Base-by-base conservation (phyloP, 2,797 vertebrate genomes). In the Dryobates pubescens region DNA sequence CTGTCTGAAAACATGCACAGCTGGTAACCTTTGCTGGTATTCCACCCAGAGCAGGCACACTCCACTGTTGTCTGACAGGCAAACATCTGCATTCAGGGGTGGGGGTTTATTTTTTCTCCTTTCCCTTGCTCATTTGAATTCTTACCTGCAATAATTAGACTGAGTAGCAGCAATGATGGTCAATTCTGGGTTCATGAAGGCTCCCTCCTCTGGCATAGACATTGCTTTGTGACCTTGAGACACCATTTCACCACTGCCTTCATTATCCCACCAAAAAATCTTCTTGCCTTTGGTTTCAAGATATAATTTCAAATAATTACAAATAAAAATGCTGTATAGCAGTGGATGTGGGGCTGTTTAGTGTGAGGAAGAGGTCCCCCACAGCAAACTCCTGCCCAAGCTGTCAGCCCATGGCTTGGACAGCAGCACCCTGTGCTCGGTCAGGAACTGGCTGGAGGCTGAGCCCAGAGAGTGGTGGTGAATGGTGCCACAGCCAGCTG, bases 11-110 rank as follows among this genome's bases (percentile, higher is more conserved):
- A 95, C 72, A 87, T 54, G 93, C 95, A 87, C 88, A 92, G 91
- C 94, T 96, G 91, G 94, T 96, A 96, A 93, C 89, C 94, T 96
- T 96, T 96, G 79, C 87, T 88, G 71, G 84, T 95, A 92, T 96
- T 96, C 94, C 80, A 76, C 57, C 53, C 82, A 89, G 91, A 95
- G 84, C 62, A 95, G 94, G 75, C 92, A 70, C 78, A 90, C 77
- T 93, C 58, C 0, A 0, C 86, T 93, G 90, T 65, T 93, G 20
- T 89, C 70, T 88, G 94, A 92, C 92, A 95, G 69, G 77, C 82
- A 93, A 80, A 93, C 88, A 63, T 89, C 89, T 69, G 88, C 53
- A 93, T 88, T 88, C 0, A 1, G 15, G 38, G 3, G 38, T 82
- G 32, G 1, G 15, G 6, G 8, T 51, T 57, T 54, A 7, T n/a